A percentile compares a stretch with the other conserved stretches of the same genome.
Evolutionary conservation across 2,797 vertebrate species (phyloP).

Genomic region (Aldrovandia affinis): DNA sequence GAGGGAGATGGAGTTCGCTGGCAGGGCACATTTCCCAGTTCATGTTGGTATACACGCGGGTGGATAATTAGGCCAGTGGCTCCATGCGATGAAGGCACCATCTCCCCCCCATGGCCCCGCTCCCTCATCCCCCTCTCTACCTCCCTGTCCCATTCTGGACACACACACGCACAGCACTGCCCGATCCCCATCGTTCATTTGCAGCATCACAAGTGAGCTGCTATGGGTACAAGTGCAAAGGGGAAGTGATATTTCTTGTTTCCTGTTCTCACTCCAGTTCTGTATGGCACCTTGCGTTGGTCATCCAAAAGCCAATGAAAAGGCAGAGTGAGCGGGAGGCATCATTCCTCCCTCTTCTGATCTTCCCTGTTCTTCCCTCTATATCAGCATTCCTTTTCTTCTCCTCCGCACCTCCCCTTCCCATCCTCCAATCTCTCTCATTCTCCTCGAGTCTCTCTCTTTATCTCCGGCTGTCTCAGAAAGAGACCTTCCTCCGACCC

Average conservation of each 20-base stretch:
- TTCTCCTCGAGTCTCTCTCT: background rate
- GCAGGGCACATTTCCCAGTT: background rate
- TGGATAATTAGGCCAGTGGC: constrained; percentile 27
- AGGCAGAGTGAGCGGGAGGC: background rate
- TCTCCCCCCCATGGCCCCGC: background rate
- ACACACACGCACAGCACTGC: constrained; percentile 11
- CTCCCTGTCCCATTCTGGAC: constrained; percentile 21
- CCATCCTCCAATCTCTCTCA: background rate
- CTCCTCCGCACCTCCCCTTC: background rate
- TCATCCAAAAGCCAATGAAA: background rate
- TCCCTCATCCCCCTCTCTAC: constrained; percentile 2
- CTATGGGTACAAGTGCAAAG: background rate
- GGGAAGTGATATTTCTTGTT: background rate
- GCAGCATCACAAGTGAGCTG: constrained; percentile 9
- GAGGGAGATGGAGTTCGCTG: constrained; percentile 40
- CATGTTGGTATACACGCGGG: constrained; percentile 28
- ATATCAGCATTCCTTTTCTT: background rate
- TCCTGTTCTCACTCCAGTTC: too few species aligned
- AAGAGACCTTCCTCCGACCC: background rate
- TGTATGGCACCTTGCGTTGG: too few species aligned
- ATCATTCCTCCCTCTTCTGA: background rate
- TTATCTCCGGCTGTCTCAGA: too few species aligned
- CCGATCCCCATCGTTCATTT: background rate
- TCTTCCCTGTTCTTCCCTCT: background rate
- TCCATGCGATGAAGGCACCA: constrained; percentile 17